These are phyloP conservation scores for Megaceryle torquata DNA, from an alignment of 2,113 vertebrate species.

Conservation along the genomic window DNA sequence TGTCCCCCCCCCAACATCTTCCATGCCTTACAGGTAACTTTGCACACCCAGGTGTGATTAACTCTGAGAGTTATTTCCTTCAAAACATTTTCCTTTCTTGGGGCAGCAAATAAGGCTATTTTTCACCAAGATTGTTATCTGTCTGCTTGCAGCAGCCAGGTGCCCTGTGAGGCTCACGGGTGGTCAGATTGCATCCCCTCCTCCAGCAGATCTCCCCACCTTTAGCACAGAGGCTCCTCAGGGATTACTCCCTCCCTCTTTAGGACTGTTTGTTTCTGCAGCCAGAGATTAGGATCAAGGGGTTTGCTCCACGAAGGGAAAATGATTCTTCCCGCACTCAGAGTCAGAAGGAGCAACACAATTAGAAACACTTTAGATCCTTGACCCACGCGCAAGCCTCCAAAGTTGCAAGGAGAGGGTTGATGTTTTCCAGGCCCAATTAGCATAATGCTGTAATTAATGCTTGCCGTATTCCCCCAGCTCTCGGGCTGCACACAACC, in stretches of 20 bases:
- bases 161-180: neutral
- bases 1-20: neutral
- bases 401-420: neutral
- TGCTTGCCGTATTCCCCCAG: neutral
- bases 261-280: conserved; percentile 17
- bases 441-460: conserved; percentile 48
- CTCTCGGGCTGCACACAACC: neutral
- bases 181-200: neutral
- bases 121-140: neutral
- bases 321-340: neutral
- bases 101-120: neutral
- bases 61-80: neutral
- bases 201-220: neutral
- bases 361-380: neutral
- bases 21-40: neutral
- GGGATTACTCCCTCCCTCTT: neutral
- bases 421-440: conserved; percentile 37
- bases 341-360: neutral
- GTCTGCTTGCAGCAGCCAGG: neutral
- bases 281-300: neutral
- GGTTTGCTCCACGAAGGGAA: neutral
- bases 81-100: neutral
- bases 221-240: neutral
- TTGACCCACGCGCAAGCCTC: neutral
- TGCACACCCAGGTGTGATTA: accelerated